Conservation (phyloP, 2,113 vertebrate species). For the rat (Rattus norvegicus) region DNA sequence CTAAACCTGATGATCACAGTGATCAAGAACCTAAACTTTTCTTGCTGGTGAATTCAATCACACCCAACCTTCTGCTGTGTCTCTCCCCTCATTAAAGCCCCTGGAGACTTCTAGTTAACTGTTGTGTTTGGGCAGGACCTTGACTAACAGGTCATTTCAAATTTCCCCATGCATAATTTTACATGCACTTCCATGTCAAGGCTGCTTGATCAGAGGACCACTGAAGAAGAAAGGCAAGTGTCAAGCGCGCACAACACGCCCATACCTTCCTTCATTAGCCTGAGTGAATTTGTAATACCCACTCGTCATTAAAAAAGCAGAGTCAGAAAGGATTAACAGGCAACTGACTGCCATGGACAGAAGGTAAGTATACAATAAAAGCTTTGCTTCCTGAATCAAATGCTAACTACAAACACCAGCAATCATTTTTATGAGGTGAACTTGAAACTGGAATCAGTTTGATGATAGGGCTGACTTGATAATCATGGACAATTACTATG, state of each 20-base stretch:
- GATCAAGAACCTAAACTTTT: not conserved
- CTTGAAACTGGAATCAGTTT: slow-evolving; percentile 38
- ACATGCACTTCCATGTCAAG: not conserved
- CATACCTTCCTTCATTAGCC: not conserved
- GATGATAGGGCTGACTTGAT: not conserved
- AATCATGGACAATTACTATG: not conserved
- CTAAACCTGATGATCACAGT: not conserved
- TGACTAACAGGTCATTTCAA: not conserved
- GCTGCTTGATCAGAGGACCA: not conserved
- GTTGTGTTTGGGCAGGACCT: not conserved
- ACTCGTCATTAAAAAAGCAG: slow-evolving; percentile 17
- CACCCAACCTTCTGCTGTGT: not conserved
- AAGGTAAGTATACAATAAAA: not conserved
- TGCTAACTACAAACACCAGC: slow-evolving; percentile 9
- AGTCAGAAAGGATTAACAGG: not conserved
- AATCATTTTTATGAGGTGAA: slow-evolving; percentile 26
- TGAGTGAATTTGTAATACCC: not conserved
- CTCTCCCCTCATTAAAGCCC: not conserved
- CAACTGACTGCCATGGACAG: not conserved
- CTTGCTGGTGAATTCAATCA: not conserved
- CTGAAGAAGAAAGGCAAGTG: not conserved
- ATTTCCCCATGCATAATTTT: not conserved
- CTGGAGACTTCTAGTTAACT: not conserved
- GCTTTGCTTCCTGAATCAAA: slow-evolving; percentile 51
- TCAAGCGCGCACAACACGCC: not conserved